A percentile compares a stretch with the other conserved stretches of the same genome.
Conservation (phyloP, 2,113 vertebrate species). For the Periophthalmodon schlosseri region DNA sequence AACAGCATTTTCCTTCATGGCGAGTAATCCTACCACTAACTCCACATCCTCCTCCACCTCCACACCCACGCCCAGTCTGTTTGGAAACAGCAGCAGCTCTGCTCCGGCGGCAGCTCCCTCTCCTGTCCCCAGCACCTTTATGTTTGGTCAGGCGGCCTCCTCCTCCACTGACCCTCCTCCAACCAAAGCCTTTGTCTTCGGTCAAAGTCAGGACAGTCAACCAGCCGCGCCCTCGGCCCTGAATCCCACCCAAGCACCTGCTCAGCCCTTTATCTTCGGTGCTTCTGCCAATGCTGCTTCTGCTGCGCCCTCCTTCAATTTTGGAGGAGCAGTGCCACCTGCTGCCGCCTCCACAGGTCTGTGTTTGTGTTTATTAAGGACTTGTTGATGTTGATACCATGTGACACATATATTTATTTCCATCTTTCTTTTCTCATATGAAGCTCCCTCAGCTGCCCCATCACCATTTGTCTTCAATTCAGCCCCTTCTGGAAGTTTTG, state of each 20-base stretch:
- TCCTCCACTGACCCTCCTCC: conserved; percentile 74
- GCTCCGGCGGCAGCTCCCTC: conserved; percentile 56
- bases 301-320: conserved; percentile 77
- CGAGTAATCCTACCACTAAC: conserved; percentile 70
- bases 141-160: conserved; percentile 82
- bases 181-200: conserved; percentile 84
- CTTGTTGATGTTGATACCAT: background rate
- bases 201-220: conserved; percentile 83
- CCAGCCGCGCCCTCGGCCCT: conserved; percentile 64
- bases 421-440: conserved; percentile 47
- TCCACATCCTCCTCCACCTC: conserved; percentile 66
- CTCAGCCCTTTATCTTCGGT: conserved; percentile 85
- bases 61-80: conserved; percentile 70
- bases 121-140: conserved; percentile 68
- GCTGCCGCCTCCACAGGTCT: conserved; percentile 84
- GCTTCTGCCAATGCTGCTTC: conserved; percentile 67
- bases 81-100: conserved; percentile 73
- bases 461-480: conserved; percentile 84
- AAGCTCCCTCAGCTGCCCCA: conserved; percentile 70
- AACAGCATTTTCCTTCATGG: conserved; percentile 84
- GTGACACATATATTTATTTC: background rate
- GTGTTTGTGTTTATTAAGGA: conserved; percentile 9
- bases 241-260: conserved; percentile 54
- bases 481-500: conserved; percentile 78
- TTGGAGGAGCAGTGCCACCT: conserved; percentile 80